phyloP scores from a whole-genome alignment of 2,888 invertebrate species.

The Apantesis nais region DNA sequence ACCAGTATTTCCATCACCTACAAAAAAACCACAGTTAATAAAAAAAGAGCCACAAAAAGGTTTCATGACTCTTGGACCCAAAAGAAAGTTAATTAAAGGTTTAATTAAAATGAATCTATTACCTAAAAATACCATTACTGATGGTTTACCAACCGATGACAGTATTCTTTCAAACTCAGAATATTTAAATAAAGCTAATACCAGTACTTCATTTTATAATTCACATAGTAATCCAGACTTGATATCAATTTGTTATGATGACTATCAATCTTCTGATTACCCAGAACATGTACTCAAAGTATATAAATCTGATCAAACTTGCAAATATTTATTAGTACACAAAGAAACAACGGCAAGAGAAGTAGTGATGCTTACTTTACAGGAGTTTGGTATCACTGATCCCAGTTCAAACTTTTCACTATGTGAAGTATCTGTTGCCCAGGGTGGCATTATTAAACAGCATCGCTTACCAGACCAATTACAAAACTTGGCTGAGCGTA shows the following conservation, averaged over 20 bases:
- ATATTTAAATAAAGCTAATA: constrained; percentile 78
- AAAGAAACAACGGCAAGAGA: constrained; percentile 96
- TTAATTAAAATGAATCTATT: constrained; percentile 95
- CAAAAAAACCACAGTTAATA: constrained; percentile 84
- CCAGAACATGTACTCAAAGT: constrained; percentile 99
- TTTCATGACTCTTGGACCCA: constrained; percentile 96
- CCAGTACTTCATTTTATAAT: constrained; percentile 88
- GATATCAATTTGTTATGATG: constrained; percentile 93
- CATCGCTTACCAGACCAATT: constrained; percentile 97
- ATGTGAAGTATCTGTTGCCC: constrained; percentile 98
- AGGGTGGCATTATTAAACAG: constrained; percentile 98
- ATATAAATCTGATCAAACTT: constrained; percentile 98
- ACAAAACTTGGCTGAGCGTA: constrained; percentile 97
- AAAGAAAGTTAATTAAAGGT: constrained; percentile 93
- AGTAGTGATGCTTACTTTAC: constrained; percentile 98
- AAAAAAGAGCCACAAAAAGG: constrained; percentile 90
- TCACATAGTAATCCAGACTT: constrained; percentile 96
- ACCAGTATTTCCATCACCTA: constrained; percentile 84
- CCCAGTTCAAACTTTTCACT: constrained; percentile 97
- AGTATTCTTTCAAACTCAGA: constrained; percentile 87
- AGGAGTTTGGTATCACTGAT: constrained; percentile 98
- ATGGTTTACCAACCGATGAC: constrained; percentile 88
- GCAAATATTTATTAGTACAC: constrained; percentile 98
- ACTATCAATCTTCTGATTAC: constrained; percentile 91
- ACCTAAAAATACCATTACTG: constrained; percentile 92